phyloP scores from a whole-genome alignment of 2,888 invertebrate species.

The Selenia dentaria region DNA sequence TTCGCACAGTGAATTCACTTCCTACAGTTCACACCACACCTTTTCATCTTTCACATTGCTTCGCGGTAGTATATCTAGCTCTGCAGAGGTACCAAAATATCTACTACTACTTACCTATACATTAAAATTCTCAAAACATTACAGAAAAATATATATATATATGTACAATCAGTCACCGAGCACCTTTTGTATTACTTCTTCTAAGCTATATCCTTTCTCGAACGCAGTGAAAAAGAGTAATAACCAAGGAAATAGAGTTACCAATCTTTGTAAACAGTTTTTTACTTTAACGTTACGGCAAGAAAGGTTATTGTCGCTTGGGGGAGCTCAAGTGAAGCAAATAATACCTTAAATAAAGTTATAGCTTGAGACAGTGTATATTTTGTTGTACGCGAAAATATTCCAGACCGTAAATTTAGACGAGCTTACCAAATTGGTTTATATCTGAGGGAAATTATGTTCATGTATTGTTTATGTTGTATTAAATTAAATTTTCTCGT shows the following conservation, averaged over 20 bases:
- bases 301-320: conserved; percentile 38
- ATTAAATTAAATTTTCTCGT: not conserved
- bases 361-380: conserved; percentile 42
- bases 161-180: conserved; percentile 44
- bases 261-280: conserved; percentile 32
- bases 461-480: not conserved
- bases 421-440: conserved; percentile 32
- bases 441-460: conserved; percentile 15
- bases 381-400: conserved; percentile 41
- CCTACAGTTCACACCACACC: too few relatives aligned
- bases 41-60: too few relatives aligned
- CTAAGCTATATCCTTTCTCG: conserved; percentile 44
- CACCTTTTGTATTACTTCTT: conserved; percentile 50
- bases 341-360: conserved; percentile 47
- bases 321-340: conserved; percentile 28
- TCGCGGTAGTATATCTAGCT: too few relatives aligned
- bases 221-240: conserved; percentile 59
- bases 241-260: conserved; percentile 58
- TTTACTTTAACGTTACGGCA: conserved; percentile 29
- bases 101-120: too few relatives aligned
- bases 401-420: conserved; percentile 34
- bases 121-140: not conserved
- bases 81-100: too few relatives aligned
- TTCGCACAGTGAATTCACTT: too few relatives aligned
- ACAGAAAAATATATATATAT: too few relatives aligned